phyloP scores from a whole-genome alignment of 2,797 vertebrate genomes.

The Taenioides sp. region DNA sequence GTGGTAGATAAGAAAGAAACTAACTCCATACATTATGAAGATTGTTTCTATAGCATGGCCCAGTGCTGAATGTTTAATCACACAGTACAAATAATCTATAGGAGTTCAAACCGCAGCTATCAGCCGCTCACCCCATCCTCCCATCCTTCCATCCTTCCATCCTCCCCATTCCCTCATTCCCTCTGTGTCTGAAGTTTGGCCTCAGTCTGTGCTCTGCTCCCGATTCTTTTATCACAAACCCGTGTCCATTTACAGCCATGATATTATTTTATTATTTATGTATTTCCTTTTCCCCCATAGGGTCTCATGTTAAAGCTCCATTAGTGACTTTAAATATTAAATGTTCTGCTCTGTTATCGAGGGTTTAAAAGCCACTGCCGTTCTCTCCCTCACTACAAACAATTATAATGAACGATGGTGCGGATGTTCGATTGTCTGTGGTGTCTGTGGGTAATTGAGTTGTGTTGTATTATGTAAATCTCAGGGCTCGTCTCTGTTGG shows the following conservation, averaged over 20 bases:
- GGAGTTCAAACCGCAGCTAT: slow-evolving; percentile 52
- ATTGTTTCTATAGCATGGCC: not conserved
- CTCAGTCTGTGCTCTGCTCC: slow-evolving; percentile 61
- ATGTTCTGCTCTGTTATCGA: slow-evolving; percentile 80
- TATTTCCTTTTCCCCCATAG: slow-evolving; percentile 68
- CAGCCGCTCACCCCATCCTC: slow-evolving; percentile 50
- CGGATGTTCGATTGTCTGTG: not conserved
- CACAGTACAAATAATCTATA: slow-evolving; percentile 42
- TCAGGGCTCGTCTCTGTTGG: too few species aligned
- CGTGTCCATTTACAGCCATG: slow-evolving; percentile 59
- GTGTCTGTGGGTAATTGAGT: not conserved
- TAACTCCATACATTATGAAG: not conserved
- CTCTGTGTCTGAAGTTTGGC: slow-evolving; percentile 62
- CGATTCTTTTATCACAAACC: slow-evolving; percentile 60
- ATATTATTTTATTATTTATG: slow-evolving; percentile 82
- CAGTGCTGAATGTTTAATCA: slow-evolving; percentile 20
- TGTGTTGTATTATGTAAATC: not conserved
- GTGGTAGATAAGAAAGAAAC: not conserved
- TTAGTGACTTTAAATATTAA: slow-evolving; percentile 82
- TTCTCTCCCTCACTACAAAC: slow-evolving; percentile 41
- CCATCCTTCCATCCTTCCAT: too few species aligned
- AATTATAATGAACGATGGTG: not conserved
- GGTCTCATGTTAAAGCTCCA: slow-evolving; percentile 81
- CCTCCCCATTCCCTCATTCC: too few species aligned
- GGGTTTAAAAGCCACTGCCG: slow-evolving; percentile 43